These are phyloP conservation scores for Linnaemya vulpina DNA, from an alignment of 2,888 invertebrate genomes.

Conservation along the genomic window DNA sequence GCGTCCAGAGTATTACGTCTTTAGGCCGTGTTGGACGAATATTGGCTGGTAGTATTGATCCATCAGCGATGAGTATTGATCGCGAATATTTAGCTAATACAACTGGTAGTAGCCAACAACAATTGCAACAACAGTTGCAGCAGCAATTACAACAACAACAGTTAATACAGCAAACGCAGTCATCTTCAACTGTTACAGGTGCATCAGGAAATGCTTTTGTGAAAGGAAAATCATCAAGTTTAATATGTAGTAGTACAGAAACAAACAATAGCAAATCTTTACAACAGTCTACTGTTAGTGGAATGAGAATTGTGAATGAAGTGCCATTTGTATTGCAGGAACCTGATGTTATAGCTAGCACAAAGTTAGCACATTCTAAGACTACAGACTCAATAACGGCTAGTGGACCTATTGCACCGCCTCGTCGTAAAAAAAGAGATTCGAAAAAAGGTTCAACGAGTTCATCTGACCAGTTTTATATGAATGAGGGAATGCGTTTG, in stretches of 20 bases:
- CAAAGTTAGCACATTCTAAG: slow-evolving; percentile 86
- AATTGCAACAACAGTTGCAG: slow-evolving; percentile 74
- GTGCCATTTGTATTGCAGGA: slow-evolving; percentile 84
- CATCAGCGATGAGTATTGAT: slow-evolving; percentile 83
- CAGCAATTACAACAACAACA: slow-evolving; percentile 67
- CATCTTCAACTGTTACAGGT: slow-evolving; percentile 40
- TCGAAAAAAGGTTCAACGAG: slow-evolving; percentile 81
- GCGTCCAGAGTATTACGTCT: slow-evolving; percentile 94
- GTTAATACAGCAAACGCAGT: slow-evolving; percentile 62
- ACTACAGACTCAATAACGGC: slow-evolving; percentile 83
- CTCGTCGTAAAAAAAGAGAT: slow-evolving; percentile 88
- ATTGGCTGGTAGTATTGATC: slow-evolving; percentile 88
- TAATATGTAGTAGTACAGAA: slow-evolving; percentile 65
- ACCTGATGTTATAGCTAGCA: slow-evolving; percentile 96
- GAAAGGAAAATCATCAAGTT: slow-evolving; percentile 58
- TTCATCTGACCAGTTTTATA: slow-evolving; percentile 82
- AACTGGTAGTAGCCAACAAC: slow-evolving; percentile 77
- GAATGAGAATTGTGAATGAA: slow-evolving; percentile 49
- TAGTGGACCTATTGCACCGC: slow-evolving; percentile 88
- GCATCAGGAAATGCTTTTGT: slow-evolving; percentile 54
- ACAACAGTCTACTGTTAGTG: slow-evolving; percentile 61
- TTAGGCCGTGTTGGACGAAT: slow-evolving; percentile 92
- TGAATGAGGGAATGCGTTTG: slow-evolving; percentile 80
- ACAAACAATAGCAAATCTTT: slow-evolving; percentile 67
- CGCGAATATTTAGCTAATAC: slow-evolving; percentile 81